A percentile compares a stretch with the other conserved stretches of the same genome.
phyloP scores from a whole-genome alignment of 2,113 vertebrate species.

The Sander vitreus region DNA sequence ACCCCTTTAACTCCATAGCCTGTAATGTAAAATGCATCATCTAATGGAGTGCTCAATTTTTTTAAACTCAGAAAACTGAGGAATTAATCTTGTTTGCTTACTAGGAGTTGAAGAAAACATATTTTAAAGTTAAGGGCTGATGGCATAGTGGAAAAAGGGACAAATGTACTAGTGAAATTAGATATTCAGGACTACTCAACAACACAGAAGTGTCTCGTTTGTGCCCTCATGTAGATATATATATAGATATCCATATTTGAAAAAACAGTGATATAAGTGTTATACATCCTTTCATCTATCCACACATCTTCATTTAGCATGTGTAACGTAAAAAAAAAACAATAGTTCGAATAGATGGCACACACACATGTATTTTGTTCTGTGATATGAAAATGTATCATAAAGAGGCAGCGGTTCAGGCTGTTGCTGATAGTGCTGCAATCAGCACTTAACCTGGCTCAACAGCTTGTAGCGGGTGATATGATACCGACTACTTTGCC shows the following conservation, averaged over 20 bases:
- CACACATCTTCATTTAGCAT: not conserved
- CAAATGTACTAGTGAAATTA: not conserved
- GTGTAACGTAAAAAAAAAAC: not conserved
- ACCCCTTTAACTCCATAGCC: not conserved
- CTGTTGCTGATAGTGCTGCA: not conserved
- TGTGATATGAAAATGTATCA: not conserved
- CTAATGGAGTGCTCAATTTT: too few species aligned
- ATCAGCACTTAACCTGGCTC: not conserved
- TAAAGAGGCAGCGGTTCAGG: not conserved
- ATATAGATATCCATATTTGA: too few species aligned
- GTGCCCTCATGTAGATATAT: not conserved
- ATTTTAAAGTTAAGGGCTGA: not conserved
- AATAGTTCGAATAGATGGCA: not conserved
- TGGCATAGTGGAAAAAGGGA: not conserved
- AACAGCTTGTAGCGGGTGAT: not conserved
- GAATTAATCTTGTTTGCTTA: not conserved
- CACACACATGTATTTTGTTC: not conserved
- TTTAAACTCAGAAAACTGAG: not conserved
- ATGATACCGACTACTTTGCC: not conserved
- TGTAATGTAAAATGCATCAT: not conserved
- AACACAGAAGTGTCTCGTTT: not conserved
- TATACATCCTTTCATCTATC: not conserved
- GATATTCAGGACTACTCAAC: not conserved
- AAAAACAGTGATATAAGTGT: not conserved
- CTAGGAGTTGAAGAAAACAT: too few species aligned